Evolutionary conservation across 1,140 invertebrate species (phyloP).

Genomic region (Cyclargus thomasi): DNA sequence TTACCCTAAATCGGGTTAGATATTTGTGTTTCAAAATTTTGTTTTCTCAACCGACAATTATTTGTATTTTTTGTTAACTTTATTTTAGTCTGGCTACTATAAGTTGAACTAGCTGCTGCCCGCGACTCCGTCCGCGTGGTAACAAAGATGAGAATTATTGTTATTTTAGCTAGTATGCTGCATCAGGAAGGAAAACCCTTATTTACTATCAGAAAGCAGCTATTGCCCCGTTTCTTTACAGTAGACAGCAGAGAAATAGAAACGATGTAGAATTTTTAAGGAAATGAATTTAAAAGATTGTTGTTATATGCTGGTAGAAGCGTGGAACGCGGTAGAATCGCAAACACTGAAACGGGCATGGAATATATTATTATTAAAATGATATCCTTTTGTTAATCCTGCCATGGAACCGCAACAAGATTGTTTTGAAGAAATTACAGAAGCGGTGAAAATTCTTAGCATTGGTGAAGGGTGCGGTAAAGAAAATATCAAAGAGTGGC

Average conservation of each 20-base stretch:
- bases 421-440: slow-evolving; percentile 16
- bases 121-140: too few relatives aligned
- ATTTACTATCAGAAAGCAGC: slow-evolving; percentile 8
- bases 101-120: too few relatives aligned
- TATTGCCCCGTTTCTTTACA: neutral
- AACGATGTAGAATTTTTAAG: neutral
- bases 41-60: too few relatives aligned
- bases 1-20: too few relatives aligned
- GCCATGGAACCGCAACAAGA: neutral
- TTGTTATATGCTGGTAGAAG: slow-evolving; percentile 11
- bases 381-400: neutral
- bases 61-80: too few relatives aligned
- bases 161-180: too few relatives aligned
- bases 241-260: neutral
- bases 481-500: slow-evolving; percentile 20
- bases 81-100: too few relatives aligned
- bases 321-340: neutral
- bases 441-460: slow-evolving; percentile 27
- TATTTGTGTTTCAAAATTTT: too few relatives aligned
- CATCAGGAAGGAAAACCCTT: too few relatives aligned
- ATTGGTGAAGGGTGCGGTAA: slow-evolving; percentile 27
- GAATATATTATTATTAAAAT: slow-evolving; percentile 11
- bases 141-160: too few relatives aligned
- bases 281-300: slow-evolving; percentile 5
- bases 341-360: neutral